phyloP scores from a whole-genome alignment of 2,797 vertebrate genomes.

The Erpetoichthys calabaricus region DNA sequence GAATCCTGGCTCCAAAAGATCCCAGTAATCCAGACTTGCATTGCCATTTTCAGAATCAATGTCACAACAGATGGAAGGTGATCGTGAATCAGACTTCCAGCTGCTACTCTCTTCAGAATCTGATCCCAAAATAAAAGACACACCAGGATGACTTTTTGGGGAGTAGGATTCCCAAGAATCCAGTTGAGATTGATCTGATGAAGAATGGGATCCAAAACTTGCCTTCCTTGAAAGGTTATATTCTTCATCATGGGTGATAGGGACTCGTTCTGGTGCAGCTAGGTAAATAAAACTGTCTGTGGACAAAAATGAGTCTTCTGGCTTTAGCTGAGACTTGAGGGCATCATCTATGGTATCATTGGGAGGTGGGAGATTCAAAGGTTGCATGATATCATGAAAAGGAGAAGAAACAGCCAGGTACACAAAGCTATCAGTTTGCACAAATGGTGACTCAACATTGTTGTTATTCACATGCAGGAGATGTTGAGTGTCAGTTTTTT shows the following conservation, averaged over 20 bases:
- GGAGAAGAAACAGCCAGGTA: conserved; percentile 54
- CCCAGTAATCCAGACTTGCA: conserved; percentile 38
- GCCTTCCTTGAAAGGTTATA: no score
- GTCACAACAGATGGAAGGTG: background rate
- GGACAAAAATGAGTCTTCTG: conserved; percentile 45
- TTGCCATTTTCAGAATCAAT: conserved; percentile 24
- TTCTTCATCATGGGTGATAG: conserved; percentile 22
- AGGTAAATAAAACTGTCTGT: conserved; percentile 64
- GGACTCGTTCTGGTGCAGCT: conserved; percentile 54
- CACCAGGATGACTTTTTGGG: conserved; percentile 50
- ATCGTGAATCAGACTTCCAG: conserved; percentile 47
- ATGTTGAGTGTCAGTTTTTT: no score
- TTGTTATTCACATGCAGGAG: no score
- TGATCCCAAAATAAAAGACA: conserved; percentile 52
- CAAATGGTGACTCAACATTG: conserved; percentile 40
- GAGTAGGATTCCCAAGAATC: conserved; percentile 50
- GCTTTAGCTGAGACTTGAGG: conserved; percentile 20
- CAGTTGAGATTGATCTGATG: conserved; percentile 27
- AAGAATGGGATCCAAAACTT: no score
- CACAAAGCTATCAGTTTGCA: conserved; percentile 58
- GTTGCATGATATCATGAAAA: conserved; percentile 43
- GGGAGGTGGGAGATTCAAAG: conserved; percentile 32
- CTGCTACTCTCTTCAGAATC: conserved; percentile 52
- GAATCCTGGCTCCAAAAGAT: conserved; percentile 48
- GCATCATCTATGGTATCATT: conserved; percentile 1